These are phyloP conservation scores for Stegophylla sp. DNA, from an alignment of 2,888 invertebrate genomes.

Conservation along the genomic window DNA sequence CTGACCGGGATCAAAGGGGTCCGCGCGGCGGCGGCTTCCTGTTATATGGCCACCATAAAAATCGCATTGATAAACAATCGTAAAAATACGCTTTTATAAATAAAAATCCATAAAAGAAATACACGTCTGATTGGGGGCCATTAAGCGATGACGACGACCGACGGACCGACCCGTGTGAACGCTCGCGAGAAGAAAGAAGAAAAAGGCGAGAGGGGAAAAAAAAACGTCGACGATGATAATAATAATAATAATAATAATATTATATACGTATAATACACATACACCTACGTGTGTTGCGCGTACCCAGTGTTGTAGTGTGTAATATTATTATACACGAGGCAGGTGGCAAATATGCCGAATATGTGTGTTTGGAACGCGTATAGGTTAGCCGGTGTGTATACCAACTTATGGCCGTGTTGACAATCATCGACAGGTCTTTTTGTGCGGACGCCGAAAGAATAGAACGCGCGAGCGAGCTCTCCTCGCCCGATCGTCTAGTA, in stretches of 20 bases:
- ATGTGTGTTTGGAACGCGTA: constrained; percentile 54
- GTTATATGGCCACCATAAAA: constrained; percentile 57
- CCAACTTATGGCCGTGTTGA: constrained; percentile 46
- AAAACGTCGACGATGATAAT: background rate
- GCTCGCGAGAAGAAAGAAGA: constrained; percentile 51
- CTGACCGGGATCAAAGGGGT: constrained; percentile 59
- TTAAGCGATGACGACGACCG: constrained; percentile 27
- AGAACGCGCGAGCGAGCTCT: background rate
- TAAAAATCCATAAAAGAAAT: constrained; percentile 59
- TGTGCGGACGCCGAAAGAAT: constrained; percentile 48
- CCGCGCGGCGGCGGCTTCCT: constrained; percentile 58
- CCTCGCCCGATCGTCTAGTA: constrained; percentile 27
- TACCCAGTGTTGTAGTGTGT: constrained; percentile 6
- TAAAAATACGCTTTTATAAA: constrained; percentile 59
- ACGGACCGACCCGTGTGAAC: constrained; percentile 43
- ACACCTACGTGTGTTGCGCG: too few species aligned
- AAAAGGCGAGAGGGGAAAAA: background rate
- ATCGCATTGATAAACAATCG: constrained; percentile 59
- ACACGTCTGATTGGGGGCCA: constrained; percentile 55
- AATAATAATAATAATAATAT: too few species aligned
- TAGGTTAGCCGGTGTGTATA: too few species aligned
- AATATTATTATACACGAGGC: constrained; percentile 20
- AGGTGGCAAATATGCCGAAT: constrained; percentile 58
- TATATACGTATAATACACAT: too few species aligned
- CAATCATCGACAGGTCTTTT: constrained; percentile 59